Evolutionary conservation across 2,888 invertebrate genomes (phyloP).

Genomic region (Iphiclides podalirius): DNA sequence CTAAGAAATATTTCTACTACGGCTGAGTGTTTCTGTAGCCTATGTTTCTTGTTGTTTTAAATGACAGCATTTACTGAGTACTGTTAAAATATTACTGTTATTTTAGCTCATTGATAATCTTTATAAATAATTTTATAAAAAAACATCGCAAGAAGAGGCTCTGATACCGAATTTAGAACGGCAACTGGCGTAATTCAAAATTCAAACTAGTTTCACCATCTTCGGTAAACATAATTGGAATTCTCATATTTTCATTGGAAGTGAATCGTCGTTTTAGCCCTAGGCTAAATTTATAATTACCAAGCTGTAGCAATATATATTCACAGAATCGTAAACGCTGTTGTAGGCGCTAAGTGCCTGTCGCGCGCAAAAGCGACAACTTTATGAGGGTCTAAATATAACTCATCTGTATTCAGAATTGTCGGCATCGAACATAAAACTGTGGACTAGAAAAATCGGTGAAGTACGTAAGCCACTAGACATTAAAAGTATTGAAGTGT

Average conservation of each 20-base stretch:
- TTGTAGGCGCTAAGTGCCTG: slow-evolving; percentile 15
- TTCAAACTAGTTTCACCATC: background rate
- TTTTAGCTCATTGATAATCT: too few species aligned
- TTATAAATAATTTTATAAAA: too few species aligned
- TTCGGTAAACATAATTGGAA: background rate
- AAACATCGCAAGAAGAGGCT: background rate
- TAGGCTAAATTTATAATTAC: slow-evolving; percentile 18
- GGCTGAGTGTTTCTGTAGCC: too few species aligned
- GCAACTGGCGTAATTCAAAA: background rate
- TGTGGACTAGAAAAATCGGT: slow-evolving; percentile 7
- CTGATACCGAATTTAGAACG: background rate
- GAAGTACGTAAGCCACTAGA: slow-evolving; percentile 20
- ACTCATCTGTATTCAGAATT: slow-evolving; percentile 14
- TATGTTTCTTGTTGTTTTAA: too few species aligned
- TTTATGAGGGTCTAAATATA: slow-evolving; percentile 12
- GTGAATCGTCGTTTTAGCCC: slow-evolving; percentile 15
- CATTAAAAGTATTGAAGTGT: slow-evolving; percentile 37
- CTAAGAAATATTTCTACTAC: too few species aligned
- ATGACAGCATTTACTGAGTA: too few species aligned
- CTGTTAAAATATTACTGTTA: too few species aligned
- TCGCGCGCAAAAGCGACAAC: slow-evolving; percentile 5
- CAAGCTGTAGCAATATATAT: slow-evolving; percentile 3
- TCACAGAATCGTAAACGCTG: slow-evolving; percentile 6
- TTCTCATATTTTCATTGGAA: slow-evolving; percentile 17
- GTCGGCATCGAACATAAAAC: slow-evolving; percentile 10